phyloP scores from a whole-genome alignment of 1,140 invertebrate species.

The Galleria mellonella region DNA sequence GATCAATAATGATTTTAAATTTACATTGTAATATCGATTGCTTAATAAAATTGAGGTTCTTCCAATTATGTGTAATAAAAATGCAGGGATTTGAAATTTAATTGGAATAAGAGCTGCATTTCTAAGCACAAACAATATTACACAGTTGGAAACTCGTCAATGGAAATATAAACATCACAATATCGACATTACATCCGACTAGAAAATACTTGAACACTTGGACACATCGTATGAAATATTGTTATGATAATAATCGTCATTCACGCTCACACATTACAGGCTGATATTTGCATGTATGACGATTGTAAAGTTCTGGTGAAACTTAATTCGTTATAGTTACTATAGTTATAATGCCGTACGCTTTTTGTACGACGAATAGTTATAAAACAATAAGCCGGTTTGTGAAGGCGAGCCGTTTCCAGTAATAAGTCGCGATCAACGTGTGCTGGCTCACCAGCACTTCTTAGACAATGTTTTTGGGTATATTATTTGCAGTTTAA shows the following conservation, averaged over 20 bases:
- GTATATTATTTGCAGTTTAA: conserved; percentile 65
- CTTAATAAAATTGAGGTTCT: too few relatives aligned
- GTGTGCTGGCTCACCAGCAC: conserved; percentile 29
- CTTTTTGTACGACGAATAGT: neutral
- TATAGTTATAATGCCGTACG: neutral
- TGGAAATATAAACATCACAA: neutral
- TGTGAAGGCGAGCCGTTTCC: conserved; percentile 35
- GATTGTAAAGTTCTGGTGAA: too few relatives aligned
- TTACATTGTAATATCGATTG: neutral
- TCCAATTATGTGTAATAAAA: neutral
- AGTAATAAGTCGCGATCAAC: conserved; percentile 31
- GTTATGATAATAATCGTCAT: too few relatives aligned
- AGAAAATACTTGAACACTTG: too few relatives aligned
- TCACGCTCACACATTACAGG: too few relatives aligned
- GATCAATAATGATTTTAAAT: neutral
- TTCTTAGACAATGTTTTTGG: conserved; percentile 46
- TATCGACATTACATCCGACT: too few relatives aligned
- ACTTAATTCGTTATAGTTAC: too few relatives aligned
- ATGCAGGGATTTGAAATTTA: neutral
- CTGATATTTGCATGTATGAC: too few relatives aligned
- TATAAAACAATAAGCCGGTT: neutral
- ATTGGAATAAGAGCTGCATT: neutral
- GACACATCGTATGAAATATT: too few relatives aligned
- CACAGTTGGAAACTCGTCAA: neutral
- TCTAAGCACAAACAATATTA: too few relatives aligned